Conservation (phyloP, 92 coral and sea anemone genomes). For the Parazoanthus swiftii region DNA sequence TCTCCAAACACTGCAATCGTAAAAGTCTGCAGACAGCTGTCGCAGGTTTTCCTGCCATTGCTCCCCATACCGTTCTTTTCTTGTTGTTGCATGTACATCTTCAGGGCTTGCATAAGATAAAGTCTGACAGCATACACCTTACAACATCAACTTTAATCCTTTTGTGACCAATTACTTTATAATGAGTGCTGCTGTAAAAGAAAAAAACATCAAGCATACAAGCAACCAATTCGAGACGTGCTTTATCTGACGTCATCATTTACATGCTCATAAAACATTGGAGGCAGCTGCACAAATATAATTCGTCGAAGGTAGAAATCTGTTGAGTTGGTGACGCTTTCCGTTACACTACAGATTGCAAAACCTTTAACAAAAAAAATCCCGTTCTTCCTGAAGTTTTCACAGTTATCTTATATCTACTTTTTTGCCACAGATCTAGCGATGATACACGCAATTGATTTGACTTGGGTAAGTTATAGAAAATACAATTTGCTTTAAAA, state of each 20-base stretch:
- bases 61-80: background rate
- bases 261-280: background rate
- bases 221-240: background rate
- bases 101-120: too few relatives aligned
- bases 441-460: background rate
- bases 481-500: background rate
- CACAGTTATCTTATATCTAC: too few relatives aligned
- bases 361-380: too few relatives aligned
- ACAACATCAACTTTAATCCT: background rate
- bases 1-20: constrained; percentile 89
- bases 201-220: background rate
- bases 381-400: too few relatives aligned
- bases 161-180: background rate
- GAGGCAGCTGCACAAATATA: background rate
- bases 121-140: background rate
- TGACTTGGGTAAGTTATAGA: background rate
- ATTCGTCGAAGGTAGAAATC: too few relatives aligned
- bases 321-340: background rate
- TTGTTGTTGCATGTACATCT: background rate
- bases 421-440: background rate
- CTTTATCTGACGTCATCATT: background rate
- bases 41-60: background rate
- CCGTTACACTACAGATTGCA: background rate
- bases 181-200: background rate
- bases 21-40: constrained; percentile 49